These are phyloP conservation scores for Apodemia duryi DNA, from an alignment of 2,888 invertebrate species.

Conservation along the genomic window DNA sequence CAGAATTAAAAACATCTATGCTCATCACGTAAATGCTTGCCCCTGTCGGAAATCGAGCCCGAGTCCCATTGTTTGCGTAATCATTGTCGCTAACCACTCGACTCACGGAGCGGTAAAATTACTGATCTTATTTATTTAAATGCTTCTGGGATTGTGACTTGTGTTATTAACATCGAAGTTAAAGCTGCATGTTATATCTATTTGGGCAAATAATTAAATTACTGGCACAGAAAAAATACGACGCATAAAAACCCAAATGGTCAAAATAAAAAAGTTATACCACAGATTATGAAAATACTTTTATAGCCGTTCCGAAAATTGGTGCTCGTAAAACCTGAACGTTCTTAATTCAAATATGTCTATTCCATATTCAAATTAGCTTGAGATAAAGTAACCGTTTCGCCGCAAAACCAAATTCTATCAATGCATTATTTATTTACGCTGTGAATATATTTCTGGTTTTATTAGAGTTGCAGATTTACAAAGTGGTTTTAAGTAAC, in stretches of 20 bases:
- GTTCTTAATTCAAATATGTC: slow-evolving; percentile 34
- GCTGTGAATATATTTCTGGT: slow-evolving; percentile 5
- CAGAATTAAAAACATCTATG: too few relatives aligned
- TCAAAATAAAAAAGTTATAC: slow-evolving; percentile 16
- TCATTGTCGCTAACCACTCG: too few relatives aligned
- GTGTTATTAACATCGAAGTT: too few relatives aligned
- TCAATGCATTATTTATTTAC: slow-evolving; percentile 28
- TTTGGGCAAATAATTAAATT: not conserved
- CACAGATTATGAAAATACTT: slow-evolving; percentile 20
- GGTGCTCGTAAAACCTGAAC: slow-evolving; percentile 28
- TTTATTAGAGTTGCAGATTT: slow-evolving; percentile 11
- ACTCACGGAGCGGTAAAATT: too few relatives aligned
- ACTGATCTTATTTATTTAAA: too few relatives aligned
- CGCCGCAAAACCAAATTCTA: slow-evolving; percentile 22
- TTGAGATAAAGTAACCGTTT: slow-evolving; percentile 21
- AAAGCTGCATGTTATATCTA: too few relatives aligned
- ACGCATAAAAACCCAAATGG: not conserved
- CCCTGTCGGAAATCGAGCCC: too few relatives aligned
- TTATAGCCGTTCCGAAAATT: slow-evolving; percentile 24
- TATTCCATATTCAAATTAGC: slow-evolving; percentile 34
- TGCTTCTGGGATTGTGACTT: too few relatives aligned
- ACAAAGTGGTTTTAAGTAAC: not conserved
- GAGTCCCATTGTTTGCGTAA: too few relatives aligned
- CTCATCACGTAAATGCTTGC: too few relatives aligned
- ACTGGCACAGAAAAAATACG: not conserved